These are phyloP conservation scores for Sakesphorus luctuosus DNA, from an alignment of 2,113 vertebrate genomes.

Conservation along the genomic window DNA sequence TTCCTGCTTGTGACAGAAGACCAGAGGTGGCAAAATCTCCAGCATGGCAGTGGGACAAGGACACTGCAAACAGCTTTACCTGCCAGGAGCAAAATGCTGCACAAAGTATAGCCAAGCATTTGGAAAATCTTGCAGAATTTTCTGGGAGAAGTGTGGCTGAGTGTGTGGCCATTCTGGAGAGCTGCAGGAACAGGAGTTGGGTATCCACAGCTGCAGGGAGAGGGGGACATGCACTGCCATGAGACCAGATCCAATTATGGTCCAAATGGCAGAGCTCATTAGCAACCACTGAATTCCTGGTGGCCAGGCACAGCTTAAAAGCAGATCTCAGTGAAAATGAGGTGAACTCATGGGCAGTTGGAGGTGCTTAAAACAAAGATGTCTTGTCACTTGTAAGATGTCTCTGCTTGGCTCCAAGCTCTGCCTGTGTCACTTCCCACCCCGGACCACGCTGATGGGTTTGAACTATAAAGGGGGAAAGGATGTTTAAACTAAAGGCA, in stretches of 20 bases:
- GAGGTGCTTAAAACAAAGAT: background rate
- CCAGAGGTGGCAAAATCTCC: background rate
- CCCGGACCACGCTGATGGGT: background rate
- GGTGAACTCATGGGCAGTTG: background rate
- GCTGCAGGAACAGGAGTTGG: background rate
- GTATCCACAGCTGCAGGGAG: background rate
- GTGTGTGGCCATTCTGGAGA: background rate
- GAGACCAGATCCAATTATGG: accelerated
- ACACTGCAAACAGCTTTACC: background rate
- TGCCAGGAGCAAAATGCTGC: background rate
- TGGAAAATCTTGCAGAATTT: background rate
- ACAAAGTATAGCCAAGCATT: background rate
- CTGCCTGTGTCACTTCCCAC: accelerated
- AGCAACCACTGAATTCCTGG: background rate
- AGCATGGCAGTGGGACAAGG: background rate
- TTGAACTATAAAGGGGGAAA: background rate
- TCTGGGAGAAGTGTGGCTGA: background rate
- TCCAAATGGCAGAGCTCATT: background rate
- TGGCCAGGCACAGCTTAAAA: background rate
- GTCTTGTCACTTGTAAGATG: background rate
- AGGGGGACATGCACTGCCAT: background rate
- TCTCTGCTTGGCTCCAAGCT: background rate
- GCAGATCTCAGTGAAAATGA: background rate
- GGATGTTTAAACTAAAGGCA: background rate
- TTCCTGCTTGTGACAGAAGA: background rate